Base-by-base conservation (phyloP, 2,113 vertebrate genomes). In the Arizona elegans region DNA sequence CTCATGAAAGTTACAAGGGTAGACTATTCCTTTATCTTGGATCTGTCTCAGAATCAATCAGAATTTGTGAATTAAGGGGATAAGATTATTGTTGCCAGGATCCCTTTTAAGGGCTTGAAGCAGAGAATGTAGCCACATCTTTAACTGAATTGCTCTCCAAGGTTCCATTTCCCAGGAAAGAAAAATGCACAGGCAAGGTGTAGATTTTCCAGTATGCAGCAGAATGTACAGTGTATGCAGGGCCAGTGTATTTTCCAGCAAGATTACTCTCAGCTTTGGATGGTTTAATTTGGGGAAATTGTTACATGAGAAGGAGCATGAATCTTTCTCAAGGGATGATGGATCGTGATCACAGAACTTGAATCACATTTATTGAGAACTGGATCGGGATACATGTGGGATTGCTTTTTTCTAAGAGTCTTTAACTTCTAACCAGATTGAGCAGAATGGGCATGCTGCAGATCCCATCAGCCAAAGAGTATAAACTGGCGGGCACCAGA, bases 11-110 rank as follows among this genome's bases (percentile, higher is more conserved):
- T 59, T 88, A 26, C 24, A 58, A 47, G 47, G 87, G 58, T 10
- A 29, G 87, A 19, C 1, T 93, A 54, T 81, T 59, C 47, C 19
- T 52, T 75, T 91, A 43, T 13, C 91, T n/a, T 0, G 0, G 6
- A 3, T 21, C 6, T 33, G 93, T 10, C 65, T 56, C 53, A 12
- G 0, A 90, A 81, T 81, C 19, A 9, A 0, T 0, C 21, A 43
- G 11, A 87, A 58, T 47, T 3, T 50, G 24, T 47, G 50, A 54
- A 3, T 15, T 29, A 90, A 90, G 19, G 7, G 13, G 1, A 62
- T 9, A 4, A 62, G 29, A 50, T 26, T 29, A n/a, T 65, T 47
- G 47, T 65, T 15, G 24, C 43, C 23, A 50, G 6, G 38, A 62
- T 90, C 38, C 23, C 7, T 26, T 90, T 24, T 43, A 58, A 43